A percentile compares a stretch with the other conserved stretches of the same genome.
These are phyloP conservation scores for Nasonia giraulti DNA, from an alignment of 1,140 invertebrate genomes.

Conservation along the genomic window DNA sequence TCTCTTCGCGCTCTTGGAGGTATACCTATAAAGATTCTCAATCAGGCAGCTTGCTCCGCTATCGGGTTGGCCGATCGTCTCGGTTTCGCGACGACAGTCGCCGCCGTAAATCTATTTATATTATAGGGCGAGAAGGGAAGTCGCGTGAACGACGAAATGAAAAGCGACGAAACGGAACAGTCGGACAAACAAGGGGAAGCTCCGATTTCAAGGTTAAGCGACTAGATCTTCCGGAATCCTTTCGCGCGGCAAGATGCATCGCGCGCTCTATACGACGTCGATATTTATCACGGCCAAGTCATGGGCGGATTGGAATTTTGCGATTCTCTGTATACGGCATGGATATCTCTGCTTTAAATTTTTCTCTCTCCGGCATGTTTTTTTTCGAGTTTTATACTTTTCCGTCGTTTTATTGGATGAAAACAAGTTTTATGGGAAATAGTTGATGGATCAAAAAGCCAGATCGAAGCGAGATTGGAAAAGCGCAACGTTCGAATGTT, in stretches of 20 bases:
- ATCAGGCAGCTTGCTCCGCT: too few species aligned
- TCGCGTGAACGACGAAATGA: background rate
- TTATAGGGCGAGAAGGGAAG: too few species aligned
- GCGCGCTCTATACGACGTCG: background rate
- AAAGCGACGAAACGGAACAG: constrained; percentile 15
- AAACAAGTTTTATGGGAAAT: too few species aligned
- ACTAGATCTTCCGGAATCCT: constrained; percentile 15
- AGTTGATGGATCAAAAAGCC: too few species aligned
- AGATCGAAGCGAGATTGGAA: too few species aligned
- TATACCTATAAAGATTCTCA: too few species aligned
- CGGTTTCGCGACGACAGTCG: background rate
- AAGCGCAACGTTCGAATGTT: too few species aligned
- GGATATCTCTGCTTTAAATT: too few species aligned
- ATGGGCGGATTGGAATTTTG: background rate
- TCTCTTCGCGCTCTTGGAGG: too few species aligned
- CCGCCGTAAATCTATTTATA: too few species aligned
- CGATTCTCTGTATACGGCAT: background rate
- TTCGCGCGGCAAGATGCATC: background rate
- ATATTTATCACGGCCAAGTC: background rate
- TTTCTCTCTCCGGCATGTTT: background rate
- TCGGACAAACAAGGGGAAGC: background rate
- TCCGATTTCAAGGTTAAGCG: constrained; percentile 34
- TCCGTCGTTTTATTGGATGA: background rate
- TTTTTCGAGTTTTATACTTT: background rate
- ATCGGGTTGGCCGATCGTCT: too few species aligned